Conservation (phyloP, 2,888 invertebrate genomes). For the Ormyrus thymus region DNA sequence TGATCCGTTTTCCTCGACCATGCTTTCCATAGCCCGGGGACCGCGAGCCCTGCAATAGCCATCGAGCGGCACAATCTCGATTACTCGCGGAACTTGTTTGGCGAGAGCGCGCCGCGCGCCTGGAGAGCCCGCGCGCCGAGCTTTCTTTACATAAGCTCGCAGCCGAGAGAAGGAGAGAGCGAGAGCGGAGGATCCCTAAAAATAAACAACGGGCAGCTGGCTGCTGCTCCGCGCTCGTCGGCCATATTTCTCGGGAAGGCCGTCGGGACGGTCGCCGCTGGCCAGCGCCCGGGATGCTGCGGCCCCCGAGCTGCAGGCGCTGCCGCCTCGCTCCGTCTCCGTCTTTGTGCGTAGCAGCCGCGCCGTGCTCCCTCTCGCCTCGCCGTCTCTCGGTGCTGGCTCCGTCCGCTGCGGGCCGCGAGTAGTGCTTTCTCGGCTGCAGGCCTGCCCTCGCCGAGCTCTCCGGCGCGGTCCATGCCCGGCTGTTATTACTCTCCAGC, state of each 20-base stretch:
- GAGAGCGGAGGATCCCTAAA: slow-evolving; percentile 34
- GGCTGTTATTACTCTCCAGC: slow-evolving; percentile 60
- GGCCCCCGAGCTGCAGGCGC: background rate
- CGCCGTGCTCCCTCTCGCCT: background rate
- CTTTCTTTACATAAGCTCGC: slow-evolving; percentile 42
- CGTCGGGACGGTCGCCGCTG: background rate
- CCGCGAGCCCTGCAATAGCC: slow-evolving; percentile 80
- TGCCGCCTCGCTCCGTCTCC: background rate
- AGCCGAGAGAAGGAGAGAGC: background rate
- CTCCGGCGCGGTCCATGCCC: slow-evolving; percentile 23
- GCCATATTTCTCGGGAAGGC: slow-evolving; percentile 30
- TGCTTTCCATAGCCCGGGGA: slow-evolving; percentile 87
- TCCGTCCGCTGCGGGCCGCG: background rate
- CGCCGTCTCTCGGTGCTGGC: background rate
- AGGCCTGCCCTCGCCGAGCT: slow-evolving; percentile 12
- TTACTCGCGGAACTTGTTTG: background rate
- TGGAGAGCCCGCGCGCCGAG: slow-evolving; percentile 2
- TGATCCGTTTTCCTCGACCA: slow-evolving; percentile 93
- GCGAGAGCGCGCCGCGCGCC: background rate
- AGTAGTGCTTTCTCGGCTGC: background rate
- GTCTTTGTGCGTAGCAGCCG: background rate
- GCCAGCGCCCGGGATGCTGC: slow-evolving; percentile 11
- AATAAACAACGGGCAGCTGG: slow-evolving; percentile 40
- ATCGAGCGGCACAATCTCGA: slow-evolving; percentile 13
- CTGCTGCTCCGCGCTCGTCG: background rate